Base-by-base conservation (phyloP, 53 echinoderm and acorn worm genomes). In the Holothuria leucospilota region DNA sequence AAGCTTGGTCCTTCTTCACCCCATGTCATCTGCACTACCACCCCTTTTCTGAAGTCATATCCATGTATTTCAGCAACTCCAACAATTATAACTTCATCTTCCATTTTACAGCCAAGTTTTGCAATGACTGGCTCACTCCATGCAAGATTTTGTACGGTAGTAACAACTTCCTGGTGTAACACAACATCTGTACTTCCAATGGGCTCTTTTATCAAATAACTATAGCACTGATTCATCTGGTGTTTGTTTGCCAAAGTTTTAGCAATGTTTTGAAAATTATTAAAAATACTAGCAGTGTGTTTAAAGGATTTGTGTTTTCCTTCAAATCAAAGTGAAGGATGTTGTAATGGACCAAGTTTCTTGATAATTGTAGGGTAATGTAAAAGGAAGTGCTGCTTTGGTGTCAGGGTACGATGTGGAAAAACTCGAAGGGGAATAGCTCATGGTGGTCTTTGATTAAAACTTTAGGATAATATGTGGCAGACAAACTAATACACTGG, bases 321-420 rank as follows among this genome's bases (percentile, higher is more conserved):
- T 83, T 88, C 88, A 81, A 88, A 82, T 62, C 59, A n/a, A 20
- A 88, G 70, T 12, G 61, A 72, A 15, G 29, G 61, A 68, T 72
- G 82, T 40, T 16, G 23, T 41, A 88, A 42, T 16, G 88, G 88
- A 34, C 88, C 88, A 29, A 88, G 27, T 7, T 29, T 34, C 41
- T 62, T 82, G 2, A 82, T 46, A 13, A 13, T 25, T 38, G 40
- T 21, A 60, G 88, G 67, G 6, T 88, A 88, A 62, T 88, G 83
- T 8, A 42, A 61, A n/a, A 88, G 10, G 63, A 88, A 82, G 40
- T 88, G 88, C 39, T 88, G 88, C 28, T 88, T 88, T 24, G 83
- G 83, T 12, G 82, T 88, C 5, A 88, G 63, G 4, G 29, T 62
- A 0, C 71, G 60, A 13, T 88, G 39, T 56, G 84, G 88, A 46